Percentiles rank a stretch among this genome's conserved stretches.
Evolutionary conservation across 1,140 invertebrate genomes (phyloP).

Genomic region (Drosophila takahashii): DNA sequence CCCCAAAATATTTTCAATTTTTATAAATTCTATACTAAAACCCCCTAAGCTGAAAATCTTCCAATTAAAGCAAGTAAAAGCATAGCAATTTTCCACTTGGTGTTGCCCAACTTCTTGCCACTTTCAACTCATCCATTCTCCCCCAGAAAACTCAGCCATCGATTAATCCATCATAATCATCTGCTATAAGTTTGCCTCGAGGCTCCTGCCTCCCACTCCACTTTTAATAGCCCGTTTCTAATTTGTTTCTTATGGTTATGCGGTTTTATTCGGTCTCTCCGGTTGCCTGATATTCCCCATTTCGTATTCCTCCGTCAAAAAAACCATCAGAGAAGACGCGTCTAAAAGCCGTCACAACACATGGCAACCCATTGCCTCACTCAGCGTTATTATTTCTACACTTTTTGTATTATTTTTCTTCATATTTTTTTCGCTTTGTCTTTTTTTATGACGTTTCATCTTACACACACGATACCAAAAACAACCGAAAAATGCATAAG

Average conservation of each 20-base stretch:
- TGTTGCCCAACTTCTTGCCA: background rate
- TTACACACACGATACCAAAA: conserved; percentile 52
- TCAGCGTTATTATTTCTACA: conserved; percentile 48
- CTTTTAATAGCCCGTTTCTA: conserved; percentile 44
- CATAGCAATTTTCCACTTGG: background rate
- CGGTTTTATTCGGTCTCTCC: conserved; percentile 15
- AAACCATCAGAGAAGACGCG: conserved; percentile 31
- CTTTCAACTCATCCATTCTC: background rate
- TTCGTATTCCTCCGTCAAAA: conserved; percentile 40
- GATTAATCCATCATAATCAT: conserved; percentile 52
- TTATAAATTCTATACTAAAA: too few relatives aligned
- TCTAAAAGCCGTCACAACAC: conserved; percentile 43
- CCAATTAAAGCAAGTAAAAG: conserved; percentile 5
- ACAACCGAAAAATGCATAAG: conserved; percentile 21
- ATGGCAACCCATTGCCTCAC: conserved; percentile 43
- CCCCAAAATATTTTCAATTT: too few relatives aligned
- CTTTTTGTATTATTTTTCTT: conserved; percentile 27
- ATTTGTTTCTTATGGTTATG: conserved; percentile 32
- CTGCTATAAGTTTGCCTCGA: background rate
- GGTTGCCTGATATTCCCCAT: background rate
- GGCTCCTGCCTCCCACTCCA: conserved; percentile 28
- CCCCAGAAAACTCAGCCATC: conserved; percentile 2
- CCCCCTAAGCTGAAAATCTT: background rate
- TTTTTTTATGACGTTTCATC: conserved; percentile 77
- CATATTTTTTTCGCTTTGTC: conserved; percentile 39